A percentile compares a stretch with the other conserved stretches of the same genome.
phyloP scores from a whole-genome alignment of 2,113 vertebrate genomes.

The Ochotona princeps region DNA sequence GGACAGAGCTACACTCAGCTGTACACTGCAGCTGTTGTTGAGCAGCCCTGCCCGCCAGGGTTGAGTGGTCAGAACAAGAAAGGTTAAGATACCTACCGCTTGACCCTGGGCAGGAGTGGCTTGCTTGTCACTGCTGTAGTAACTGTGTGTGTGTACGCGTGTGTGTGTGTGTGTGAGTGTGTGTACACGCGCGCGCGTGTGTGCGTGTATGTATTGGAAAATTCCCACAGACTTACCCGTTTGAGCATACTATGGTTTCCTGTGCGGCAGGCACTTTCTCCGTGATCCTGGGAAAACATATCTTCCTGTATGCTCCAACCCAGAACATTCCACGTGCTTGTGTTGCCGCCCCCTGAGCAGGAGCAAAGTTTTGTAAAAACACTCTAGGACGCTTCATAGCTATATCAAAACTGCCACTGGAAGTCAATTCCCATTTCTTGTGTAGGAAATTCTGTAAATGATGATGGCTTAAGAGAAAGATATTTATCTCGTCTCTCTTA shows the following conservation, averaged over 20 bases:
- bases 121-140: neutral
- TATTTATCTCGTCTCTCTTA: slow-evolving; percentile 36
- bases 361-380: neutral
- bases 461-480: slow-evolving; percentile 40
- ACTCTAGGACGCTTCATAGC: neutral
- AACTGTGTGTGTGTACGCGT: too few relatives aligned
- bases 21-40: neutral
- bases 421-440: neutral
- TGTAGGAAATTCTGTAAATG: neutral
- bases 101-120: neutral
- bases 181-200: too few relatives aligned
- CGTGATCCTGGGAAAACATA: neutral
- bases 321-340: neutral
- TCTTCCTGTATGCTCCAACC: neutral
- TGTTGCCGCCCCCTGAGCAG: neutral
- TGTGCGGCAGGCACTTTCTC: neutral
- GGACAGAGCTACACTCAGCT: neutral
- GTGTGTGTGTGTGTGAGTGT: too few relatives aligned
- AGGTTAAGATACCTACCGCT: neutral
- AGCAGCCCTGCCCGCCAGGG: neutral
- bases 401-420: slow-evolving; percentile 13
- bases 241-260: neutral
- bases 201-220: neutral
- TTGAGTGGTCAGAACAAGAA: neutral
- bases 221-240: neutral